Evolutionary conservation across 1,140 invertebrate genomes (phyloP), one percentile per base, ranked within the genome.

Genomic region (Lepidurus arcticus): DNA sequence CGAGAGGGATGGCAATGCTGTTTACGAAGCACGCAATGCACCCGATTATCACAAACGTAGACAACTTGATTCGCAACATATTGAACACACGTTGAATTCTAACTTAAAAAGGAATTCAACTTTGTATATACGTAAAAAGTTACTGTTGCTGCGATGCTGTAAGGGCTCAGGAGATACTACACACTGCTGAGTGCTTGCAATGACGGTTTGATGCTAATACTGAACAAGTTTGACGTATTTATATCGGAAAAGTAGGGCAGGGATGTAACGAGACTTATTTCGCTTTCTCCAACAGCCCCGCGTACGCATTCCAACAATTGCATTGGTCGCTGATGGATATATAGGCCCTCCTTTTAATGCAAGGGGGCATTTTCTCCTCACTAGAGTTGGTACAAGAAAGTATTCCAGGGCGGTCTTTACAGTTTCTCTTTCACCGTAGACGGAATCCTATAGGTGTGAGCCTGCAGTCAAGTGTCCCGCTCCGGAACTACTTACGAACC

Each of bases 41-140:
- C 53, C 53, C 53, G 53, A 65, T 65, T 13, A 65, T 4, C 53
- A 65, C 53, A 13, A 65, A 65, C 5, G 53, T 21, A 9, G 53
- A 65, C n/a, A 65, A 65, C 53, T 65, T 65, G 53, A 65, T n/a
- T 7, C 53, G 53, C 8, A 65, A 65, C 53, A 65, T 65, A 21
- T 7, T 65, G 53, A 65, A 16, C n/a, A 65, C 53, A 5, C 34
- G 34, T 3, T 65, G 53, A 65, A 21, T 16, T 65, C 6, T 13
- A 65, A 65, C 16, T 16, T 65, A 65, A 65, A 13, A 4, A 34
- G 34, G 34, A 34, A 34, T 34, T 4, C 34, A 34, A 34, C 2
- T 3, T 34, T 34, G 34, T 34, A 34, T 34, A 3, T 34, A 3
- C 4, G 3, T 34, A 34, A 34, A 34, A 34, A 34, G 34, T 26